Base-by-base conservation (phyloP, 2,113 vertebrate species). In the Petrocephalus microphthalmus region DNA sequence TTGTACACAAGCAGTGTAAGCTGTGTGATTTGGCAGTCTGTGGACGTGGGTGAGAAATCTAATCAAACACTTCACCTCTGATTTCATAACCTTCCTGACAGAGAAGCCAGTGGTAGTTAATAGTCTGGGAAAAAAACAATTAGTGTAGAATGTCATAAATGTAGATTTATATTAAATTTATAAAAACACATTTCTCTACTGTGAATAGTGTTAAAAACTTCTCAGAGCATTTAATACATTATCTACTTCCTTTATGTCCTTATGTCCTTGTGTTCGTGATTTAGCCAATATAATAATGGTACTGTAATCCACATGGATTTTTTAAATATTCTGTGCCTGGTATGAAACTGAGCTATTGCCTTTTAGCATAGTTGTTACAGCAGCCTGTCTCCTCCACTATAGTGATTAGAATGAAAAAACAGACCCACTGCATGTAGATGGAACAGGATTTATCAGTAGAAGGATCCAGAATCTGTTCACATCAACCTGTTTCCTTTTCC, bases 41-140 rank as follows among this genome's bases (percentile, higher is more conserved):
- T 53, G 19, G 83, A 84, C 49, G 83, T 53, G 83, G 83, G 83
- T 52, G 83, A 84, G 83, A 84, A 49, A 84, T 84, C 51, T 84
- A 49, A 67, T 52, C 83, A 84, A 49, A 84, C 25, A 84, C 49
- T 51, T 25, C 22, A 84, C 51, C 83, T 84, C 83, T 25, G 49
- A 84, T 84, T 51, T 84, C 83, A 52, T 84, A 52, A 51, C 83
- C 83, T n/a, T 45, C 83, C 47, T 52, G 47, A 84, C 22, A 84
- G 60, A 67, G 60, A 67, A 29, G 25, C 11, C 60, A 29, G 25
- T 67, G 60, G 60, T 67, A 83, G 81, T 67, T 45, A 45, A 83
- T 47, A 20, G 37, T 45, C 42, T n/a, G 33, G 74, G 42, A 78
- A 78, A 19, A 10, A 45, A 47, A 82, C 74, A 81, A 47, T 83